These are phyloP conservation scores for Dromius quadrimaculatus DNA, from an alignment of 2,888 invertebrate species.

Conservation along the genomic window DNA sequence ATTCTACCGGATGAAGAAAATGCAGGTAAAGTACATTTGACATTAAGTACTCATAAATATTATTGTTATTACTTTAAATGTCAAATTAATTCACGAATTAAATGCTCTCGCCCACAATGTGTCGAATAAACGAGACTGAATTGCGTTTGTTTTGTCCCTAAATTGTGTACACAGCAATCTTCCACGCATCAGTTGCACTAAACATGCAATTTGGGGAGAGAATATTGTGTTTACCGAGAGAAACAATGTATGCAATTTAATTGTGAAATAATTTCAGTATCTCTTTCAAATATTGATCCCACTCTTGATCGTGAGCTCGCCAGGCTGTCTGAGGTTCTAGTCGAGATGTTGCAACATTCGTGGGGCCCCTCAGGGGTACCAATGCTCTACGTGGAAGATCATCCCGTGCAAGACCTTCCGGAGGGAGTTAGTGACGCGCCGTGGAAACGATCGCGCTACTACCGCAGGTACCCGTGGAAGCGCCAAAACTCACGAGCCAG, in stretches of 20 bases:
- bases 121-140: background rate
- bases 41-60: too few species aligned
- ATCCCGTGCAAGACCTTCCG: conserved; percentile 39
- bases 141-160: background rate
- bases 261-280: background rate
- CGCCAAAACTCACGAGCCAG: conserved; percentile 67
- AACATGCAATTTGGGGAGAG: too few species aligned
- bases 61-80: too few species aligned
- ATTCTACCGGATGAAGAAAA: conserved; percentile 26
- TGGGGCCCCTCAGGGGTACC: conserved; percentile 63
- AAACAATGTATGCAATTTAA: background rate
- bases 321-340: conserved; percentile 58
- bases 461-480: conserved; percentile 75
- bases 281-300: conserved; percentile 13
- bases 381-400: conserved; percentile 63
- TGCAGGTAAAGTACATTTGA: conserved; percentile 2
- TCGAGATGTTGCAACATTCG: conserved; percentile 60
- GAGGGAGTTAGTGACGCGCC: conserved; percentile 51
- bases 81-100: background rate
- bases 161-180: background rate
- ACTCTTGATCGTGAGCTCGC: conserved; percentile 1
- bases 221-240: too few species aligned
- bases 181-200: background rate
- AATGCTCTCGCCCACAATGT: background rate
- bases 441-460: conserved; percentile 71